These are phyloP conservation scores for Amiota minor DNA, from an alignment of 2,888 invertebrate species.

Conservation along the genomic window DNA sequence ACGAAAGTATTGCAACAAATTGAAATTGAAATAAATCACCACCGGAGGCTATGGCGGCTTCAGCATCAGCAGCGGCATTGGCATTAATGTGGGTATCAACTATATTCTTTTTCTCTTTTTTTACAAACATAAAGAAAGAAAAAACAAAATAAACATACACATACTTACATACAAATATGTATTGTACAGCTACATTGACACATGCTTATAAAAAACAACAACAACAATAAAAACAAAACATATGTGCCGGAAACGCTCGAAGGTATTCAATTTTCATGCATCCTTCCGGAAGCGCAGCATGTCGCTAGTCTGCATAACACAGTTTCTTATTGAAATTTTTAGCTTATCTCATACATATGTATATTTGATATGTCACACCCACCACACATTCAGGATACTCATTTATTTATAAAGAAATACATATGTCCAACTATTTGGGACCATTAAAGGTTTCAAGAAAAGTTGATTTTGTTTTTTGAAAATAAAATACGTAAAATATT, in stretches of 20 bases:
- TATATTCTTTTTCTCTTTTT: no score
- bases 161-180: background rate
- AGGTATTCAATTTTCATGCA: constrained; percentile 43
- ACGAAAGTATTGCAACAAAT: background rate
- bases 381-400: no score
- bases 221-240: background rate
- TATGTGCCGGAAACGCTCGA: constrained; percentile 1
- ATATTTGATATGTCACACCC: no score
- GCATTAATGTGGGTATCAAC: no score
- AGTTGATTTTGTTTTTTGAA: no score
- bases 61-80: background rate
- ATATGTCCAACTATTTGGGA: no score
- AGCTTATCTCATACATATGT: background rate
- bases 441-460: no score
- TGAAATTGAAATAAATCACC: constrained; percentile 3
- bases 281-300: background rate
- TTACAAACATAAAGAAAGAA: no score
- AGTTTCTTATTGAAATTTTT: constrained; percentile 2
- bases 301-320: background rate
- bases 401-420: no score
- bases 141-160: no score
- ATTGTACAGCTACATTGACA: constrained; percentile 38
- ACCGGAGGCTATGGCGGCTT: background rate
- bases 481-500: no score
- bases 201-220: constrained; percentile 11